These are phyloP conservation scores for Eulacestoma nigropectus DNA, from an alignment of 2,113 vertebrate genomes.

Conservation along the genomic window DNA sequence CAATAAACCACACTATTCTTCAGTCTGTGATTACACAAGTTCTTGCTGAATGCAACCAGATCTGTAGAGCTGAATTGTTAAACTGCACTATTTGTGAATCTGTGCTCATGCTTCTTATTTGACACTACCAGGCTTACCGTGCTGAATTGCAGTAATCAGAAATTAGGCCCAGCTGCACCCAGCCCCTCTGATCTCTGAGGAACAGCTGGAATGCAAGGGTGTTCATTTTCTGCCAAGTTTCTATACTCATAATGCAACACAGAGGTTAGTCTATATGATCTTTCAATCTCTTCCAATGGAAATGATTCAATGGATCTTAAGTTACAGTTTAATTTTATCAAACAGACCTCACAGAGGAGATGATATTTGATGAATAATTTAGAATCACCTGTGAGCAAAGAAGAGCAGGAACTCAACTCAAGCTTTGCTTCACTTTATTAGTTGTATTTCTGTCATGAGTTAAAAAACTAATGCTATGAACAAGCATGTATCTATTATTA, in stretches of 20 bases:
- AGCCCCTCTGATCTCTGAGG: not conserved
- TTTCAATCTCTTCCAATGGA: not conserved
- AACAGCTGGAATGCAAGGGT: not conserved
- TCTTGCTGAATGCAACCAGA: not conserved
- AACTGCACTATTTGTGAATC: not conserved
- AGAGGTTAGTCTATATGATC: not conserved
- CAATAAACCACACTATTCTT: not conserved
- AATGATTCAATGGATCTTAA: not conserved
- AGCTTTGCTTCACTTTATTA: not conserved
- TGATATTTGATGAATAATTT: not conserved
- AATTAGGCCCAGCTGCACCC: not conserved
- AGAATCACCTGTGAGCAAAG: not conserved
- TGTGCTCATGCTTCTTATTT: not conserved
- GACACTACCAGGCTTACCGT: not conserved
- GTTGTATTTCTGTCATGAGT: not conserved
- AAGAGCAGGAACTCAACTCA: not conserved
- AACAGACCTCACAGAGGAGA: not conserved
- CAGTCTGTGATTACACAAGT: not conserved
- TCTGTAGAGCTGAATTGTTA: not conserved
- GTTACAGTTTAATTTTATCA: not conserved
- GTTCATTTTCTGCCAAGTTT: not conserved
- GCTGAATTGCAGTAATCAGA: not conserved
- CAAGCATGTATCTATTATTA: not conserved
- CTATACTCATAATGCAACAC: not conserved
- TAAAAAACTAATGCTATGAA: not conserved